Conservation (phyloP, 1,140 invertebrate genomes). For the Rhopalosiphum padi region DNA sequence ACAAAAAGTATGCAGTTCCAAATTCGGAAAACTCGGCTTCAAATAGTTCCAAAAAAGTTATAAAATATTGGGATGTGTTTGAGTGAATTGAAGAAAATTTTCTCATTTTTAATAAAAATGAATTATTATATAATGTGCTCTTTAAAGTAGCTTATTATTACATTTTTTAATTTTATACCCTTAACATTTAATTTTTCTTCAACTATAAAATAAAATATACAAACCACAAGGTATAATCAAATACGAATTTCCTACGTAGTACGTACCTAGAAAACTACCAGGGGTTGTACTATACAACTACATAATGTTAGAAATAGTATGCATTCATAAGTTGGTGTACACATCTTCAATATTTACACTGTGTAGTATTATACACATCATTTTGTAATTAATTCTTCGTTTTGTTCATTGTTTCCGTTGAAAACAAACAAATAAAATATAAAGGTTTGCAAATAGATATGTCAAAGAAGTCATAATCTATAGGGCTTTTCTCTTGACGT, state of each 20-base stretch:
- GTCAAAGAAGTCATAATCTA: not conserved
- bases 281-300: not conserved
- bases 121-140: not conserved
- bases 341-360: not conserved
- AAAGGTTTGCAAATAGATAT: not conserved
- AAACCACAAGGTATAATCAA: not conserved
- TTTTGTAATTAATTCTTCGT: not conserved
- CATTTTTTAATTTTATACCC: not conserved
- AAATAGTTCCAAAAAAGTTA: too few species aligned
- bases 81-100: too few species aligned
- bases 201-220: not conserved
- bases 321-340: not conserved
- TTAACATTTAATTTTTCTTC: not conserved
- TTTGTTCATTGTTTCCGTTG: not conserved
- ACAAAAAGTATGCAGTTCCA: too few species aligned
- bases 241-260: not conserved
- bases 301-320: not conserved
- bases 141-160: not conserved
- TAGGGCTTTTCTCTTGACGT: not conserved
- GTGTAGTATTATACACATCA: not conserved
- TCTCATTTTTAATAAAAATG: too few species aligned
- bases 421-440: not conserved
- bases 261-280: not conserved
- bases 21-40: too few species aligned
- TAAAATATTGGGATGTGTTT: too few species aligned